A percentile compares a stretch with the other conserved stretches of the same genome.
These are phyloP conservation scores for Cheirogaleus major DNA, from an alignment of 2,797 vertebrate species.

Conservation along the genomic window DNA sequence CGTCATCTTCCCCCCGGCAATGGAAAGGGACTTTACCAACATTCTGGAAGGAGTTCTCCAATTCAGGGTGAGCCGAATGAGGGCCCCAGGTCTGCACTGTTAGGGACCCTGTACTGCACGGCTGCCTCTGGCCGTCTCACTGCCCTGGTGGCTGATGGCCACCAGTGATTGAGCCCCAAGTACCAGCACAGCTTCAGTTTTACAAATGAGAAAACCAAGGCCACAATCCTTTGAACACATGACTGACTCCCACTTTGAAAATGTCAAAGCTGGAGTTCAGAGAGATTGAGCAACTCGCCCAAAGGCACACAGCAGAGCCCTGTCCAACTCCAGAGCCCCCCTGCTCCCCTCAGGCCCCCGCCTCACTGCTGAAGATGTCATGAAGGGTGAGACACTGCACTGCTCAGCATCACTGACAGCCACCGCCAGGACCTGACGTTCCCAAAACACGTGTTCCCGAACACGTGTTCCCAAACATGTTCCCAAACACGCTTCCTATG, in stretches of 20 bases:
- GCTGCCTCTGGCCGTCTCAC: neutral
- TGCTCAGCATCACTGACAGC: neutral
- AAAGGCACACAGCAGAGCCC: neutral
- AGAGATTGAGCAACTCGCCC: neutral
- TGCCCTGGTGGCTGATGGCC: neutral
- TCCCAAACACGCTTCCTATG: rapidly evolving
- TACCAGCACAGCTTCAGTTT: neutral
- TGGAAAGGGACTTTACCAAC: neutral
- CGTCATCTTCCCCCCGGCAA: neutral
- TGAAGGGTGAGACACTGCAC: rapidly evolving
- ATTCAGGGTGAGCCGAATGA: neutral
- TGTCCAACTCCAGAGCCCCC: neutral
- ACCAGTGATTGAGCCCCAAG: neutral
- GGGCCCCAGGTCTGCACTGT: neutral
- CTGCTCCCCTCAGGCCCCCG: neutral
- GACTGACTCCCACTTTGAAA: neutral
- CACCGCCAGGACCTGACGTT: neutral
- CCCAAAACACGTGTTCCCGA: no score
- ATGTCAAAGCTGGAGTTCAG: neutral
- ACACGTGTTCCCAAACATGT: no score
- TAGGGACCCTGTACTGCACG: neutral
- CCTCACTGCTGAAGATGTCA: neutral
- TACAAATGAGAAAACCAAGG: neutral
- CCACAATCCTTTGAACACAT: neutral
- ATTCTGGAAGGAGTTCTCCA: neutral